A percentile compares a stretch with the other conserved stretches of the same genome.
Conservation (phyloP, 2,797 vertebrate genomes). For the Lophius americanus region DNA sequence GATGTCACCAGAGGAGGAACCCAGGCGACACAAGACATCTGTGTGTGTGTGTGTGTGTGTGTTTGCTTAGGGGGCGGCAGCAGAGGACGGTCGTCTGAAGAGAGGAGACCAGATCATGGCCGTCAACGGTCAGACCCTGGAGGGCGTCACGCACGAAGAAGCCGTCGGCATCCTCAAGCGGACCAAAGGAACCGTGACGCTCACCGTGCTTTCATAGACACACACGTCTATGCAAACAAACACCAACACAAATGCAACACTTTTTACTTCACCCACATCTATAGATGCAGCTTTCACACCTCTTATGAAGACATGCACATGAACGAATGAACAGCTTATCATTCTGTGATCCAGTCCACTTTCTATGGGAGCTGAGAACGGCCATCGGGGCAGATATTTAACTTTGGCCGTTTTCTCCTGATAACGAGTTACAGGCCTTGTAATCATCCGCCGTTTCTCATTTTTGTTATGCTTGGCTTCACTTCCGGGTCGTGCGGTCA, state of each 20-base stretch:
- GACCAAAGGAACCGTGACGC: conserved; percentile 94
- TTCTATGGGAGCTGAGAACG: too few relatives aligned
- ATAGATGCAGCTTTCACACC: background rate
- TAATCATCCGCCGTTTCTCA: too few relatives aligned
- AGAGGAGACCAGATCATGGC: conserved; percentile 98
- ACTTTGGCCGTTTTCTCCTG: too few relatives aligned
- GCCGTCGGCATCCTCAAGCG: conserved; percentile 94
- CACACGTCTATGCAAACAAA: background rate
- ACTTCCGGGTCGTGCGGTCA: too few relatives aligned
- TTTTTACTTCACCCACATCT: background rate
- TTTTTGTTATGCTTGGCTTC: too few relatives aligned
- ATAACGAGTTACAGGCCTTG: too few relatives aligned
- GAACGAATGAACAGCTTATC: conserved; percentile 25
- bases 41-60: background rate
- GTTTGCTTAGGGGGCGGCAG: conserved; percentile 89
- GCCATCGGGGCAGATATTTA: too few relatives aligned
- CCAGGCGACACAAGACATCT: too few relatives aligned
- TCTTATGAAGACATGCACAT: conserved; percentile 21
- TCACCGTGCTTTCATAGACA: conserved; percentile 91
- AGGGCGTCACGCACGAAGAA: conserved; percentile 96
- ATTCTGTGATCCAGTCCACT: background rate
- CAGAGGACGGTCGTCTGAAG: conserved; percentile 95
- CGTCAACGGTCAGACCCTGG: conserved; percentile 93
- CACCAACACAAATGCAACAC: background rate
- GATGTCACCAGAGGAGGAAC: too few relatives aligned